Conservation (phyloP, 1,140 invertebrate species). For the Araneus ventricosus region DNA sequence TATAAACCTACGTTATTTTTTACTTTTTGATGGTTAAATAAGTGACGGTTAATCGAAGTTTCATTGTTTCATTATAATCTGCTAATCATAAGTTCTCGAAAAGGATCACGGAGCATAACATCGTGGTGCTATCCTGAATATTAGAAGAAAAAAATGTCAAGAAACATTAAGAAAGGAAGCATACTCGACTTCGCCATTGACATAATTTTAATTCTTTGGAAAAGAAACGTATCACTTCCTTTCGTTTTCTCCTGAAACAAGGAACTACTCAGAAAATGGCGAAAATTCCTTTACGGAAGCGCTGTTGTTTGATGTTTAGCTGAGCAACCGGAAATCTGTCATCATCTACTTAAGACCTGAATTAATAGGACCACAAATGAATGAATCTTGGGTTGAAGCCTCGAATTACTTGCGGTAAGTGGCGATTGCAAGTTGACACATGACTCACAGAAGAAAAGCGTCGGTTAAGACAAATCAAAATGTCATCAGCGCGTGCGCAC, state of each 20-base stretch:
- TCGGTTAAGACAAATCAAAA: not conserved
- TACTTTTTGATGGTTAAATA: too few relatives aligned
- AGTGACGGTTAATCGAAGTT: too few relatives aligned
- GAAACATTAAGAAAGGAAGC: too few relatives aligned
- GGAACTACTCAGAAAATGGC: not conserved
- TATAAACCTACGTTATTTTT: too few relatives aligned
- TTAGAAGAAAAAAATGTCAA: too few relatives aligned
- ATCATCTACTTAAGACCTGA: not conserved
- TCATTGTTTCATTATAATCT: too few relatives aligned
- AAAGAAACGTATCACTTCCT: not conserved
- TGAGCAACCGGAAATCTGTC: not conserved
- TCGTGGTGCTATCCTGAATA: too few relatives aligned
- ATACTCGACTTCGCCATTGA: too few relatives aligned
- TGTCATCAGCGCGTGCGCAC: too few relatives aligned
- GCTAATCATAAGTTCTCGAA: too few relatives aligned
- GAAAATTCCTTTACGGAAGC: not conserved
- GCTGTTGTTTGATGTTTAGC: not conserved
- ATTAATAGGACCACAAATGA: not conserved
- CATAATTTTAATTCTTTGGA: not conserved
- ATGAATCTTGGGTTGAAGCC: not conserved
- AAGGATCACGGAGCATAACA: too few relatives aligned
- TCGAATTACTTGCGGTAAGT: not conserved
- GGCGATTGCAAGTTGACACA: not conserved
- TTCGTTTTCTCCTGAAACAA: not conserved
- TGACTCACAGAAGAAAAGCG: not conserved